Base-by-base conservation (phyloP, 2,888 invertebrate species). In the Cacoxenus indagator region DNA sequence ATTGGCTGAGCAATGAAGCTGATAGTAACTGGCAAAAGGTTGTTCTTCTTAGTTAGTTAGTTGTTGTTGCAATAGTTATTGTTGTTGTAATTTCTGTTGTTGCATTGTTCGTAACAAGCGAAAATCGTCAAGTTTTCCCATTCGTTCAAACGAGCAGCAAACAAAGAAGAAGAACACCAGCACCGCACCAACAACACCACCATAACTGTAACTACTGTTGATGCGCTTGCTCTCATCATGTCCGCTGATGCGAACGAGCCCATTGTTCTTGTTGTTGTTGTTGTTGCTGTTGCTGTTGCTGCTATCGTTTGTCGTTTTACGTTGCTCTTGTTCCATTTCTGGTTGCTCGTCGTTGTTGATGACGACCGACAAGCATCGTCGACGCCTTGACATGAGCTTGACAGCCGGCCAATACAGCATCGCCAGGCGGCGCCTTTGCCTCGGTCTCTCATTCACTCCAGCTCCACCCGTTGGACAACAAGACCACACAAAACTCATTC, bases 191-290 rank as follows among this genome's bases (percentile, higher is more conserved):
- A 43, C 19, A 55, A 43, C 55, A 31, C n/a, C 22, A 65, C 17
- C 22, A 51, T 27, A 43, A 43, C 48, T n/a, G 29, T 27, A 27
- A 29, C 64, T 64, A 48, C 64, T 64, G 26, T 29, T 64, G 64
- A 67, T 67, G 66, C 61, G 61, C 61, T 62, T 59, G 66, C 59
- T 67, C 66, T 67, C 59, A 59, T 67, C 46, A 59, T 67, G 66
- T 62, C 11, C 45, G 45, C 31, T 62, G 43, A 62, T 62, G 61
- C 24, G 61, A 11, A 62, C 17, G 1, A 14, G 57, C 37, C 14
- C 37, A 11, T 37, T 4, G 14, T 11, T 27, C 24, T 19, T 37
- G 59, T 19, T 61, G 37, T 5, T 17, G 19, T n/a, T 61, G 59
- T 5, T 37, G 19, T 19, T 22, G 22, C n/a, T 62, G 61, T 24